Evolutionary conservation across 2,797 vertebrate species (phyloP), one percentile per base, ranked within the genome.

Genomic region (Sciaenops ocellatus): DNA sequence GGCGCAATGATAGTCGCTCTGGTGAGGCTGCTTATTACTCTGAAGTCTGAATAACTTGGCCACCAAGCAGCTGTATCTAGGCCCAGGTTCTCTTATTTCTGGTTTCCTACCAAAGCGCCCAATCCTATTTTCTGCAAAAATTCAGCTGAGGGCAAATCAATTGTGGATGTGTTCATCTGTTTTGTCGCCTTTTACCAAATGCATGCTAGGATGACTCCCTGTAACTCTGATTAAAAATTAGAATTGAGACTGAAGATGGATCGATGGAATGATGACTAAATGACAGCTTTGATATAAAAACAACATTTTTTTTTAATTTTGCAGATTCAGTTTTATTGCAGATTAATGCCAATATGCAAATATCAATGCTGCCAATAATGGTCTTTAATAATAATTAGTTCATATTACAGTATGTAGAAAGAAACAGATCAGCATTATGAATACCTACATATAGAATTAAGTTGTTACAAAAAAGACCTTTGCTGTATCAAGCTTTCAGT

Each of bases 1-100:
- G 80, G 82, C 55, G 28, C 64, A 22, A 62, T 75, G 80, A 75
- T 47, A 41, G 64, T 26, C 26, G 61, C 54, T n/a, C 42, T 60
- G 47, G 61, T 70, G 76, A 70, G 77, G 69, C 75, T 77, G 72
- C 76, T 80, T 54, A 69, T 63, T 62, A 46, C 63, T 73, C 66
- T 72, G 28, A 78, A 54, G 48, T 78, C 46, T 71, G 56, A 68
- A 56, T 61, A 62, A 69, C 38, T 9, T 65, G 69, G 62, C 60
- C 47, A 70, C 60, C 62, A 34, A 30, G 52, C 76, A 48, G 34
- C 57, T 75, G 38, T 50, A 66, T 73, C 55, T 3, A 26, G n/a
- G 30, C 41, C 16, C 61, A 5, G 6, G 30, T 55, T 20, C n/a
- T 34, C 61, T 68, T 16, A 6, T 46, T 55, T 47, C 54, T 57